A percentile compares a stretch with the other conserved stretches of the same genome.
phyloP scores from a whole-genome alignment of 2,888 invertebrate species.

The Acronicta leporina region DNA sequence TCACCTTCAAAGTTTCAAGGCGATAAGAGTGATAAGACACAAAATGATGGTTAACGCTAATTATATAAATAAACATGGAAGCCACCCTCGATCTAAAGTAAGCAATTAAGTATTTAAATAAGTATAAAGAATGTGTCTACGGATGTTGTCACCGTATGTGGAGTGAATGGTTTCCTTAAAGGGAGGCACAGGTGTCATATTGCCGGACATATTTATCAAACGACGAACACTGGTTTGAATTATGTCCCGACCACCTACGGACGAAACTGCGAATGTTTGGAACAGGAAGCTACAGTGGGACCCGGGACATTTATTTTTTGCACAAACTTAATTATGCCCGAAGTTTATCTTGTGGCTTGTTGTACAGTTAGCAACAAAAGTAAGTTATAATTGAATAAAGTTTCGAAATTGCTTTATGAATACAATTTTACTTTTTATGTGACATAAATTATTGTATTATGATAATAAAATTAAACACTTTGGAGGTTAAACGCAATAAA shows the following conservation, averaged over 20 bases:
- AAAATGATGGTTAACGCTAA: not conserved
- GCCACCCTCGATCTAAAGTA: conserved; percentile 11
- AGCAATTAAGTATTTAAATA: conserved; percentile 29
- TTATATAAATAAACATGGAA: not conserved
- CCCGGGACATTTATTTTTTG: conserved; percentile 5
- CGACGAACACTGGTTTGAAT: conserved; percentile 47
- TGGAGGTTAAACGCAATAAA: not conserved
- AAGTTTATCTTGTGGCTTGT: conserved; percentile 1
- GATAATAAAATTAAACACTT: not conserved
- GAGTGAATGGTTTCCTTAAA: conserved; percentile 58
- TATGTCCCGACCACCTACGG: conserved; percentile 61
- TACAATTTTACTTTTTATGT: not conserved
- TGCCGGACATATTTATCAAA: conserved; percentile 70
- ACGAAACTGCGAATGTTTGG: conserved; percentile 27
- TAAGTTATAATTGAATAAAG: not conserved
- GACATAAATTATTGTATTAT: not conserved
- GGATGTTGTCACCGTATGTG: conserved; percentile 50
- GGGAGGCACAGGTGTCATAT: conserved; percentile 61
- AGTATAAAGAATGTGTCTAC: conserved; percentile 19
- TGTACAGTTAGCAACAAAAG: not conserved
- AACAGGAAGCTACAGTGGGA: not conserved
- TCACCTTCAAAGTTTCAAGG: no score
- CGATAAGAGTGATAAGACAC: no score
- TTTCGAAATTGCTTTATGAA: conserved; percentile 2
- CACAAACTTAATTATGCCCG: not conserved